Evolutionary conservation across 2,888 invertebrate genomes (phyloP).

Genomic region (Pachymerium ferrugineum): DNA sequence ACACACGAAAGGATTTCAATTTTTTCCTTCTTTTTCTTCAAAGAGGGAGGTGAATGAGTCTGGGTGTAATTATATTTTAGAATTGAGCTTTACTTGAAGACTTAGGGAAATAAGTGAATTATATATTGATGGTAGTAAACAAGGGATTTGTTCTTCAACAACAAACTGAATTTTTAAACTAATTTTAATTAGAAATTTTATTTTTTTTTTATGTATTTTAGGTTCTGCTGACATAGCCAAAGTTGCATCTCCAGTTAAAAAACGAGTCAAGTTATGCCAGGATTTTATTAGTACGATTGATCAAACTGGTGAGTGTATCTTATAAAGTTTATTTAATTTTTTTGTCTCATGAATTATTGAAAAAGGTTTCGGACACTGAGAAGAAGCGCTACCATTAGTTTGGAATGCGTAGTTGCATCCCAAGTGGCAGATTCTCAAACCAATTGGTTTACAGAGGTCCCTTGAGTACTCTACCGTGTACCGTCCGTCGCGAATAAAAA

Average conservation of each 20-base stretch:
- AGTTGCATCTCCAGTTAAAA: slow-evolving; percentile 31
- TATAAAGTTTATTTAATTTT: neutral
- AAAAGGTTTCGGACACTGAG: neutral
- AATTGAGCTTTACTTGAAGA: neutral
- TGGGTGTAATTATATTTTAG: neutral
- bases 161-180: too few relatives aligned
- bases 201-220: neutral
- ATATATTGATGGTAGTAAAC: neutral
- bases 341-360: neutral
- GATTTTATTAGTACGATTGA: slow-evolving; percentile 50
- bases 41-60: too few relatives aligned
- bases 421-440: slow-evolving; percentile 6
- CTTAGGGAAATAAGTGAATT: neutral
- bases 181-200: too few relatives aligned
- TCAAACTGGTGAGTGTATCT: slow-evolving; percentile 45
- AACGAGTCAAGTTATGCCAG: slow-evolving; percentile 45
- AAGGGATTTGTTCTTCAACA: neutral
- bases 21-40: neutral
- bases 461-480: neutral
- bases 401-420: slow-evolving; percentile 11
- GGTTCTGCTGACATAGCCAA: neutral
- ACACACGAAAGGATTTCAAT: slow-evolving; percentile 28
- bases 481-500: slow-evolving; percentile 9
- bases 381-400: neutral
- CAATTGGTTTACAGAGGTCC: neutral